Evolutionary conservation across 2,797 vertebrate species (phyloP).

Genomic region (Novumbra hubbsi): DNA sequence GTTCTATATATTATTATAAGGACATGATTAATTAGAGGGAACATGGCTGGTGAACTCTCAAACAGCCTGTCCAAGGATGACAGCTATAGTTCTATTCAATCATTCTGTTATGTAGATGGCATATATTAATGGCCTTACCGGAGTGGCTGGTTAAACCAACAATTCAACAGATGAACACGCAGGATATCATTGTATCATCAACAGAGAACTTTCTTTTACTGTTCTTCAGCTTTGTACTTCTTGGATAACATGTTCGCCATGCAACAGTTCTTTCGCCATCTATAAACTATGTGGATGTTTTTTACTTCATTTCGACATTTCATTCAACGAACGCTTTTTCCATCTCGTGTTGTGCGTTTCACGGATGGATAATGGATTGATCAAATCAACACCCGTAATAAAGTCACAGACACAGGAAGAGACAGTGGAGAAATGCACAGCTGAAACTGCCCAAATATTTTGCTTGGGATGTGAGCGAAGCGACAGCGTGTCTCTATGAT

Average conservation of each 20-base stretch:
- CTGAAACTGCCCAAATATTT: slow-evolving; percentile 39
- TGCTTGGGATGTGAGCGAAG: slow-evolving; percentile 28
- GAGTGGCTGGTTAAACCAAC: not conserved
- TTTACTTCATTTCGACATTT: not conserved
- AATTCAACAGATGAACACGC: not conserved
- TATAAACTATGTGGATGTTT: slow-evolving; percentile 4
- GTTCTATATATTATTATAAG: too few species aligned
- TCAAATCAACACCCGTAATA: slow-evolving; percentile 30
- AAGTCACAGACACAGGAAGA: slow-evolving; percentile 31
- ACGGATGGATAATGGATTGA: slow-evolving; percentile 24
- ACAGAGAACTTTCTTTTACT: too few species aligned
- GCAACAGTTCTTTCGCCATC: not conserved
- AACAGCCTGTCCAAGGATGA: too few species aligned
- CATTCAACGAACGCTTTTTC: slow-evolving; percentile 21
- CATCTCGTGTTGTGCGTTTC: not conserved
- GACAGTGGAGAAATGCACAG: slow-evolving; percentile 2
- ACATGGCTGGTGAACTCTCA: too few species aligned
- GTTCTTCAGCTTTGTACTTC: not conserved
- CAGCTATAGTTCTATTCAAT: not conserved
- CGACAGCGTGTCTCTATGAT: slow-evolving; percentile 18
- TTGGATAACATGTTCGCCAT: slow-evolving; percentile 4
- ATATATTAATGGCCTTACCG: not conserved
- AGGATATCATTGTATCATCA: too few species aligned
- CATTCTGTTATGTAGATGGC: not conserved
- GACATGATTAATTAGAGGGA: too few species aligned